Base-by-base conservation (phyloP, 1,140 invertebrate genomes). In the Colletes latitarsis region DNA sequence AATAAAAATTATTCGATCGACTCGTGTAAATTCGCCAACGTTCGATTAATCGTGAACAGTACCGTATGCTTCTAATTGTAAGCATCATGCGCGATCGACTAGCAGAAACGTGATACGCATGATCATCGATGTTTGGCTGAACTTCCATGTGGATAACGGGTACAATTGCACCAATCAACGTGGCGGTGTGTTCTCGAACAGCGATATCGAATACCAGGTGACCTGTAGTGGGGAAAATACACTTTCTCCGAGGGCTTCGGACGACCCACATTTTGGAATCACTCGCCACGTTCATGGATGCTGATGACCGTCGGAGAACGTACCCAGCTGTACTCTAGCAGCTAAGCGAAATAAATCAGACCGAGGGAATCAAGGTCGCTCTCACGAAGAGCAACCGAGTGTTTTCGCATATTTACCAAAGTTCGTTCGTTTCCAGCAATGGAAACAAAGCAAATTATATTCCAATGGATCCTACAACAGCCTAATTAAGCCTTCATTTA, bases 231-330 rank as follows among this genome's bases (percentile, higher is more conserved):
- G 84, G 43, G 84, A 88, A 88, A 88, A 88, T 89, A 88, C 71
- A 89, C 85, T 88, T 89, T 88, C 88, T 85, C 88, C 83, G 58
- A 70, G 64, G 71, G 49, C 64, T 73, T 52, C 66, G 63, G 75
- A 4, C 86, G 88, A 89, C 88, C 88, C 86, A 89, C 84, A 88
- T 88, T 88, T 77, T 72, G 69, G 76, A 86, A 78, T 82, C 74
- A 30, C 64, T 77, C 82, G 10, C 67, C 70, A 52, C 39, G 82
- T 70, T 84, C 66, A 63, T 78, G 79, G 84, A 85, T 85, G 82
- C 69, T 74, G 84, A 85, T 84, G 83, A 81, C 82, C 77, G 82
- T 21, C 68, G 73, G 73, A 74, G 53, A 55, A 79, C 77, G 70
- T 43, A 52, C 19, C 49, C 49, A 41, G 53, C 55, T 19, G 67